Evolutionary conservation across 1,140 invertebrate species (phyloP), one percentile per base, ranked within the genome.

Genomic region (Agrilus planipennis): DNA sequence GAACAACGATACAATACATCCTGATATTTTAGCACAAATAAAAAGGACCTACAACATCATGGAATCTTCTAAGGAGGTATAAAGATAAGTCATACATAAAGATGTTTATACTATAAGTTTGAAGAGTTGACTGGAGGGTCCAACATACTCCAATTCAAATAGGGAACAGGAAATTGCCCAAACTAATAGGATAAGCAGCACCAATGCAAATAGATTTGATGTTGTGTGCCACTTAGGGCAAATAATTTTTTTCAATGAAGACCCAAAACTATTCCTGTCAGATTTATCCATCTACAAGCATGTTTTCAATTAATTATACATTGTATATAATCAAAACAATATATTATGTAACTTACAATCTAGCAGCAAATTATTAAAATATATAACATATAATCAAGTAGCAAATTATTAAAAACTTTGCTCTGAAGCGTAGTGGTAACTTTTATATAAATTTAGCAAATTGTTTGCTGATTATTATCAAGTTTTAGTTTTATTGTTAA

Each of bases 21-120:
- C 51, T n/a, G 35, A 20, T 15, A 53, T 35, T 42, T 53, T 53
- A 1, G 48, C 51, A 21, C 31, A 28, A 11, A 53, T 51, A 32
- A 53, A 53, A 17, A 53, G 29, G 7, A 50, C 39, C 50, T 52
- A 36, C 3, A 46, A 38, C 11, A 25, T 34, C 27, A 21, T 34
- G 23, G 5, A 46, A 23, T 14, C 22, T 15, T 20, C 14, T 14
- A 28, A 14, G 29, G 14, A 6, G 9, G 7, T 21, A n/a, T 5
- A 35, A 19, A 9, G 14, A n/a, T 17, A 35, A 32, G n/a, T n/a
- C 6, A 9, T 18, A 35, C 14, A 18, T 7, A 4, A 7, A 35
- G 4, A 17, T 35, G 15, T 17, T 5, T 11, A 38, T 44, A 49
- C 49, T 15, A 27, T 44, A 27, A 51, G 37, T 30, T 35, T 22